Conservation (phyloP, 2,113 vertebrate species). For the Xyliphius kryptos region DNA sequence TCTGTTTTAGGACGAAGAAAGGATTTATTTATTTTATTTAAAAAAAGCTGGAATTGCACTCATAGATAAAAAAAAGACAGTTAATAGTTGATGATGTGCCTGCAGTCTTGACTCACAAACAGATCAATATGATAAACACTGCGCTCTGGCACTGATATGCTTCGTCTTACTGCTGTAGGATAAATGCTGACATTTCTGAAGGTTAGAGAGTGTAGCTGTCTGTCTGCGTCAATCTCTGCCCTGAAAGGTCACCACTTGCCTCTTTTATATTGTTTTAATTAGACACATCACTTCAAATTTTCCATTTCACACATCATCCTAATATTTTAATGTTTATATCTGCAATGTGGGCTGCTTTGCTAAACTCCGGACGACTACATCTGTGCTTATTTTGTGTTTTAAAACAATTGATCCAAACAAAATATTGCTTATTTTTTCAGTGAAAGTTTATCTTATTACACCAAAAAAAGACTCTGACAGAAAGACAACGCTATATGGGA, state of each 20-base stretch:
- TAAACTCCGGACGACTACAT: too few relatives aligned
- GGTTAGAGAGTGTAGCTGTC: conserved; percentile 73
- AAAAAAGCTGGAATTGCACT: conserved; percentile 49
- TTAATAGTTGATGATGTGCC: conserved; percentile 64
- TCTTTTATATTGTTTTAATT: conserved; percentile 65
- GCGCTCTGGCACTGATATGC: conserved; percentile 1
- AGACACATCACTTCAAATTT: conserved; percentile 39
- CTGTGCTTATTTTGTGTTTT: too few relatives aligned
- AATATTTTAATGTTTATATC: too few relatives aligned
- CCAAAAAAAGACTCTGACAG: too few relatives aligned
- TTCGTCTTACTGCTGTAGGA: conserved; percentile 48
- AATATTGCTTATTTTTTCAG: too few relatives aligned
- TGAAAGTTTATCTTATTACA: too few relatives aligned
- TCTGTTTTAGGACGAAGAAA: background rate
- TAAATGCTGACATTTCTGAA: conserved; percentile 69
- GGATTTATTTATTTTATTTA: background rate
- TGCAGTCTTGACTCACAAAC: conserved; percentile 57
- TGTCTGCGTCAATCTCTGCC: conserved; percentile 64
- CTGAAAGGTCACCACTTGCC: conserved; percentile 67
- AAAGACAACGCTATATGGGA: too few relatives aligned
- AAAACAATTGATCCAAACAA: too few relatives aligned
- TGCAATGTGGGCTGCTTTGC: too few relatives aligned
- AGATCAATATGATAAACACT: conserved; percentile 64
- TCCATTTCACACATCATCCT: too few relatives aligned
- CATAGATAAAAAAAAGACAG: conserved; percentile 56